A percentile compares a stretch with the other conserved stretches of the same genome.
Evolutionary conservation across 2,797 vertebrate genomes (phyloP).

Genomic region (Chaunax sp.): DNA sequence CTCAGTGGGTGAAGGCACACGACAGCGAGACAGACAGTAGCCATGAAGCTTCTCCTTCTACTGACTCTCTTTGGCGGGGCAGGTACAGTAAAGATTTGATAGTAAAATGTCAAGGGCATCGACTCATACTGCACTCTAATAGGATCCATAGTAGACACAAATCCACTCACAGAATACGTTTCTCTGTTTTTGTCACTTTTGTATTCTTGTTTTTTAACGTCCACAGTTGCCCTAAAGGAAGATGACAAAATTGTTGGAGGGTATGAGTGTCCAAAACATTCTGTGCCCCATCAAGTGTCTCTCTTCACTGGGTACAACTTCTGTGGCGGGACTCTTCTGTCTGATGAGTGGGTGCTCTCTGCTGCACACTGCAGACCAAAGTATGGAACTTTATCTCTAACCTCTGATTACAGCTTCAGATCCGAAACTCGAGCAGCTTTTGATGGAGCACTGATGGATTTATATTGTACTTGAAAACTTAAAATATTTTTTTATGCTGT

Average conservation of each 20-base stretch:
- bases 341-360: conserved; percentile 84
- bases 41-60: conserved; percentile 67
- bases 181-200: not conserved
- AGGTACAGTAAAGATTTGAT: conserved; percentile 54
- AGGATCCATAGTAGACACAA: too few species aligned
- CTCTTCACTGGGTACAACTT: conserved; percentile 84
- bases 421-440: not conserved
- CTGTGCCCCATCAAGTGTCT: conserved; percentile 85
- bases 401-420: not conserved
- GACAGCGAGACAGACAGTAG: not conserved
- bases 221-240: conserved; percentile 68
- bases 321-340: conserved; percentile 86
- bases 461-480: too few species aligned
- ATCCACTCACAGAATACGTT: not conserved
- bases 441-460: too few species aligned
- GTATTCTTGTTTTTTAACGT: not conserved
- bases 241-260: conserved; percentile 86
- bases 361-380: conserved; percentile 85
- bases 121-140: too few species aligned
- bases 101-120: too few species aligned
- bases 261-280: conserved; percentile 79
- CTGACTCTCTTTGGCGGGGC: conserved; percentile 60
- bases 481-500: too few species aligned
- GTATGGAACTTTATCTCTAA: conserved; percentile 60
- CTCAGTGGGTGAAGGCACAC: conserved; percentile 12